Evolutionary conservation across 1,140 invertebrate species (phyloP), one percentile per base, ranked within the genome.

Genomic region (Drosophila varians): DNA sequence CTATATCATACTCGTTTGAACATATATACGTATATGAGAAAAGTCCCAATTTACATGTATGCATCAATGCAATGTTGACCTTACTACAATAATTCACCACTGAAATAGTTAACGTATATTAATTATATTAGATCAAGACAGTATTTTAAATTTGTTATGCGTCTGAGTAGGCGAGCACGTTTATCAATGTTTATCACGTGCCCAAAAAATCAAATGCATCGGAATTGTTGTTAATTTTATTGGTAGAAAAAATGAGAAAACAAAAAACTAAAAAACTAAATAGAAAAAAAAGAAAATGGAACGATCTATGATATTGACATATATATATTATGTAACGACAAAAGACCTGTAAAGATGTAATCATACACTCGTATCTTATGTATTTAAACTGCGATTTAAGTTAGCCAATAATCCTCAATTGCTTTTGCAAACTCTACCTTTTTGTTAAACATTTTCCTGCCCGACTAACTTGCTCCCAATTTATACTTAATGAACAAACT

Each of bases 161-260:
- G 65, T 75, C 57, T 47, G 61, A 72, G 57, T 47, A 47, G 40
- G 34, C 47, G 54, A 48, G 68, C 77, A 77, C 56, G 71, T 82
- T 82, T 82, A 80, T 80, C 73, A 76, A 62, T 74, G 55, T 80
- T 80, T 66, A 66, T 60, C 58, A 72, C 48, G 60, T 76, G 71
- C 77, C 46, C 53, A 58, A 2, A n/a, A 28, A 28, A 71, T 51
- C 68, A 72, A 72, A 72, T 74, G 71, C 70, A 86, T 86, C 65
- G 65, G 73, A 73, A 86, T 80, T 82, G 77, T 84, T 84, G 80
- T 86, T 84, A 65, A 84, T 76, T 80, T 80, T 76, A 86, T 80
- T 80, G 72, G 80, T 82, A 83, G 62, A 79, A 53, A 36, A 46
- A 19, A 19, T 43, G 52, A 42, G 38, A 34, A 62, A 31, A n/a